Base-by-base conservation (phyloP, 1,140 invertebrate species). In the Nautilus pompilius region DNA sequence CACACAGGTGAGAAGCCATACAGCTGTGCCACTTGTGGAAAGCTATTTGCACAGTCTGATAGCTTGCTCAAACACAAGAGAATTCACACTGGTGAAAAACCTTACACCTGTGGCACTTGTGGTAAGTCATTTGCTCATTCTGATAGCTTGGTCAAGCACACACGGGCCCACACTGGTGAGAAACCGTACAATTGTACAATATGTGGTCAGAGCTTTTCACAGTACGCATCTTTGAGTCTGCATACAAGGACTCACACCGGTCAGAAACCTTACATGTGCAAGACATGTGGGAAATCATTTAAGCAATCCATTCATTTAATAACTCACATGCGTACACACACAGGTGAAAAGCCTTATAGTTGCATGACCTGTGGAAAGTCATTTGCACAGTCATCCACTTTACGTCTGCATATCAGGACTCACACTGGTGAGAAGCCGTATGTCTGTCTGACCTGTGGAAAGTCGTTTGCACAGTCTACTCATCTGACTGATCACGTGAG, bases 31-130 rank as follows among this genome's bases (percentile, higher is more conserved):
- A 63, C 67, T 13, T 83, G 82, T 67, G 73, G 69, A 32, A 84
- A 84, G 64, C 78, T 74, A 1, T 83, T 83, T 73, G 80, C 77
- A 56, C 63, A 75, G 6, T 66, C 74, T 3, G 77, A 72, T 10
- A 83, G 80, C 56, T 67, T 83, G 8, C 72, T 79, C 56, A 75
- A 75, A 15, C 80, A 82, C 55, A 63, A 70, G 36, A 63, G 74
- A 58, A 77, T 70, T 26, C 79, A 80, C 64, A 67, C 61, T 6
- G 33, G 48, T 17, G 49, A 57, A 20, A 62, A 54, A 53, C 65
- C 65, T 29, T 51, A 54, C 22, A 29, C 10, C 2, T 66, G 64
- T 66, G 48, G 51, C 8, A 32, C 45, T 2, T 66, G 64, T 58
- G 60, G 48, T 1, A 51, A n/a, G 48, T 3, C 22, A 20, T 61